phyloP scores from a whole-genome alignment of 1,140 invertebrate genomes.

The Macrotrachela quadricornifera region DNA sequence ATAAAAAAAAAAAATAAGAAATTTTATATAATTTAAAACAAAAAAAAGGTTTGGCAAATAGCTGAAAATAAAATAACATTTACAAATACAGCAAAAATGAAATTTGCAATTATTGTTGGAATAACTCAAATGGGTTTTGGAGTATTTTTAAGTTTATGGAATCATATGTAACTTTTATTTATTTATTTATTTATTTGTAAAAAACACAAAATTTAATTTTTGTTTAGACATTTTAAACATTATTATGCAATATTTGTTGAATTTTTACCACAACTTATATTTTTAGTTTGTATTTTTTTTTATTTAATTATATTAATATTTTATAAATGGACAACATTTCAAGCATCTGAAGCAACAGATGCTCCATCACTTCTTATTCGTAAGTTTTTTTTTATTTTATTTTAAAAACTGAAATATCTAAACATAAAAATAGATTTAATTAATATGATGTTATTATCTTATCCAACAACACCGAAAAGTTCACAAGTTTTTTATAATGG shows the following conservation, averaged over 20 bases:
- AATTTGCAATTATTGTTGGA: slow-evolving; percentile 82
- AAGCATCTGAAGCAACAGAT: slow-evolving; percentile 21
- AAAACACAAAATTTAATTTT: neutral
- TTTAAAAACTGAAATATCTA: neutral
- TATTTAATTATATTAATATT: slow-evolving; percentile 75
- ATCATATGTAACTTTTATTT: slow-evolving; percentile 55
- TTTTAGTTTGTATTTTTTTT: slow-evolving; percentile 65
- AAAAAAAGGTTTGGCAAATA: slow-evolving; percentile 49
- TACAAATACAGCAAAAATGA: slow-evolving; percentile 96
- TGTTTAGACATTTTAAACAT: slow-evolving; percentile 50
- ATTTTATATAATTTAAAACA: no score
- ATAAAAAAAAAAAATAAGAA: no score
- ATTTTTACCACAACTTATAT: slow-evolving; percentile 76
- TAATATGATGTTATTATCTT: slow-evolving; percentile 41
- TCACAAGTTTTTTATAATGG: slow-evolving; percentile 17
- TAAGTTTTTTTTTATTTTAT: slow-evolving; percentile 12
- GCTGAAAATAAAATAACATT: slow-evolving; percentile 87
- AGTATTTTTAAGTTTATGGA: slow-evolving; percentile 61
- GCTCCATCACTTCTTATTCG: slow-evolving; percentile 42
- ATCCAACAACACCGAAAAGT: slow-evolving; percentile 15
- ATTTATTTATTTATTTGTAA: neutral
- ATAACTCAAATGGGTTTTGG: slow-evolving; percentile 92
- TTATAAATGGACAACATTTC: slow-evolving; percentile 66
- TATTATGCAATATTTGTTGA: slow-evolving; percentile 59
- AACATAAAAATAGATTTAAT: slow-evolving; percentile 35